Percentiles rank a stretch among this genome's conserved stretches.
Evolutionary conservation across 2,113 vertebrate genomes (phyloP).

Genomic region (Hippocampus guttulatus): DNA sequence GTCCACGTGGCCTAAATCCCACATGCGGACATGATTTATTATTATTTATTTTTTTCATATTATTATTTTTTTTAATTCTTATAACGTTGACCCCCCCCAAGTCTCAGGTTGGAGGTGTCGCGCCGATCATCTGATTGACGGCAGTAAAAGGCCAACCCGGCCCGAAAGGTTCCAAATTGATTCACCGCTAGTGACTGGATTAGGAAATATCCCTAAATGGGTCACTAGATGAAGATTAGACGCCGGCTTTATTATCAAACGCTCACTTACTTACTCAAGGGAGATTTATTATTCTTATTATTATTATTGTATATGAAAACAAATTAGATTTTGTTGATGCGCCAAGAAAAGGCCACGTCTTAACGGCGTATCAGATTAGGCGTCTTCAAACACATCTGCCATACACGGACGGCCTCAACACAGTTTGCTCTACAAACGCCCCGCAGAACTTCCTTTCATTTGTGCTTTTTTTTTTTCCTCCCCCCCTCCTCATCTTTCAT

Average conservation of each 20-base stretch:
- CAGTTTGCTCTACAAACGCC: constrained; percentile 51
- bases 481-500: constrained; percentile 21
- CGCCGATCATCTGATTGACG: background rate
- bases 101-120: constrained; percentile 1
- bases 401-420: constrained; percentile 60
- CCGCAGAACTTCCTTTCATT: constrained; percentile 70
- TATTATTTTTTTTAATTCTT: constrained; percentile 37
- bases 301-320: constrained; percentile 44
- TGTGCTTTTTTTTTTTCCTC: constrained; percentile 43
- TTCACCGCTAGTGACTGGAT: constrained; percentile 57
- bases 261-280: constrained; percentile 74
- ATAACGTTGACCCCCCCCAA: constrained; percentile 27
- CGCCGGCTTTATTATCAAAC: constrained; percentile 67
- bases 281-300: constrained; percentile 62
- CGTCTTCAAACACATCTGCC: constrained; percentile 73
- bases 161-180: constrained; percentile 53
- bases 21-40: constrained; percentile 37
- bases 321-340: constrained; percentile 82
- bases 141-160: constrained; percentile 39
- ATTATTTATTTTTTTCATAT: constrained; percentile 34
- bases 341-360: constrained; percentile 69
- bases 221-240: constrained; percentile 84
- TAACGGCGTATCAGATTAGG: constrained; percentile 78
- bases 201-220: constrained; percentile 68
- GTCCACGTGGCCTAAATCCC: constrained; percentile 64